Percentiles rank a stretch among this genome's conserved stretches.
phyloP scores from a whole-genome alignment of 2,888 invertebrate species.

The Dolomedes plantarius region DNA sequence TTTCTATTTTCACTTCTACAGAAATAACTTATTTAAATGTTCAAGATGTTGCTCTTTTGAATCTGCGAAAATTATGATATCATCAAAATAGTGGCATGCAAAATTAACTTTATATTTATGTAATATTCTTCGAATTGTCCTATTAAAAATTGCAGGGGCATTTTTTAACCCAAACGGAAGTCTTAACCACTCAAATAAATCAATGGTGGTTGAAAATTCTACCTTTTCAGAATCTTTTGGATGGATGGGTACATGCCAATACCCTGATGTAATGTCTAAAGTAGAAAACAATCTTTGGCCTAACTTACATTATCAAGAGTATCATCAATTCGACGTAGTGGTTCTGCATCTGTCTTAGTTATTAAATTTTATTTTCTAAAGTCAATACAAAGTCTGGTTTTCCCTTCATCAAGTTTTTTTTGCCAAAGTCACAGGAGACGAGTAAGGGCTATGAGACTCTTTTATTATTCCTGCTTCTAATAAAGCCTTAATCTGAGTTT shows the following conservation, averaged over 20 bases:
- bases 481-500: constrained; percentile 48
- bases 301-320: too few species aligned
- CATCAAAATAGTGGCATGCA: background rate
- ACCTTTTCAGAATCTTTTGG: background rate
- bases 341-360: constrained; percentile 38
- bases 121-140: background rate
- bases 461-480: constrained; percentile 59
- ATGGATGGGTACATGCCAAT: background rate
- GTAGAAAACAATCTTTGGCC: too few species aligned
- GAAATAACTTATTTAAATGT: background rate
- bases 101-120: constrained; percentile 6
- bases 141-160: constrained; percentile 2
- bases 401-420: constrained; percentile 63
- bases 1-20: too few species aligned
- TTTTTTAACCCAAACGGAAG: background rate
- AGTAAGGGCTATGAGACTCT: constrained; percentile 48
- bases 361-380: too few species aligned
- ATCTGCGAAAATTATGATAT: constrained; percentile 7
- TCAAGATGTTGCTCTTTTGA: background rate
- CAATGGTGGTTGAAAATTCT: background rate
- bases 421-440: constrained; percentile 63
- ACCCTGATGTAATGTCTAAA: constrained; percentile 22
- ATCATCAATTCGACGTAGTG: too few species aligned
- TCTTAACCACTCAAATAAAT: background rate
- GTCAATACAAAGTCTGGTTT: constrained; percentile 68